Base-by-base conservation (phyloP, 1,140 invertebrate genomes). In the Drosophila sproati region DNA sequence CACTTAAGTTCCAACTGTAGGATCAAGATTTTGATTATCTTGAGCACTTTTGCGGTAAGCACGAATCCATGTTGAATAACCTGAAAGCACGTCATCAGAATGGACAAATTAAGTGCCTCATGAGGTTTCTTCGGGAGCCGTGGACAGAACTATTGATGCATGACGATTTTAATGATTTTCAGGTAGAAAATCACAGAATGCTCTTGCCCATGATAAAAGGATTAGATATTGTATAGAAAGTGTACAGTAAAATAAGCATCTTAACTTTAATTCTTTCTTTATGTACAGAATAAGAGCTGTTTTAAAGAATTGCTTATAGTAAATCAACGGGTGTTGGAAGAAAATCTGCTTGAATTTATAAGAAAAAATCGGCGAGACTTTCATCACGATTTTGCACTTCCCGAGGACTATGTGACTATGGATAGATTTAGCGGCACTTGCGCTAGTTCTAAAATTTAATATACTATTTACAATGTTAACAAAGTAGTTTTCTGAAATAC, bases 111-210 rank as follows among this genome's bases (percentile, higher is more conserved):
- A 12, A 55, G 1, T 77, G 63, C 35, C 74, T 92, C 3, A 3
- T 91, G 1, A 52, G 45, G 8, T 92, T 79, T 8, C 78, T 92
- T 3, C 69, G 81, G 59, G 54, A 92, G 34, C 81, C 83, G 31
- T 92, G 91, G 91, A 77, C 87, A 0, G 83, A 91, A 29, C 43
- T 92, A 29, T 37, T 92, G 2, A 79, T 82, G 77, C 87, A 91
- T 43, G 75, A 78, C 0, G 20, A 71, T 3, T 92, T 91, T 20
- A 8, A 61, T 0, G 63, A 78, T 0, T 52, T 89, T n/a, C 78
- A 80, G 51, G 50, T 12, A 0, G 34, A 77, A 4, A 91, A 91
- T 35, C 67, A 61, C 1, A 55, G 45, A 1, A 12, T 89, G 2
- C 57, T 91, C 0, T 66, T 1, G 8, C 73, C 80, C 0, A 52